These are phyloP conservation scores for Coremacera marginata DNA, from an alignment of 2,888 invertebrate genomes.

Conservation along the genomic window DNA sequence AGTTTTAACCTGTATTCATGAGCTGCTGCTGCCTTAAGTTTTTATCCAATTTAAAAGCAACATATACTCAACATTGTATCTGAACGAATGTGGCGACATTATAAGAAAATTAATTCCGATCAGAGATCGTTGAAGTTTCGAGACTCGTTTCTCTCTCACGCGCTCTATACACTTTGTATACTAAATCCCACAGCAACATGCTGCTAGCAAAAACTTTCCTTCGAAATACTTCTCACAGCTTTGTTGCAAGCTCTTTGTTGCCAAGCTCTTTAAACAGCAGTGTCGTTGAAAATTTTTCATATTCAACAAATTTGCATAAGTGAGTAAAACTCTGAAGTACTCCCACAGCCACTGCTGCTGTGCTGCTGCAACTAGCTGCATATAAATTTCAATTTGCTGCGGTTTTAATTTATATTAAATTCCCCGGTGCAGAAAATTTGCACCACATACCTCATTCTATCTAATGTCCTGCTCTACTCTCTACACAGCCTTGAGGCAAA, in stretches of 20 bases:
- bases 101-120: neutral
- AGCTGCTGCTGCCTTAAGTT: neutral
- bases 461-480: neutral
- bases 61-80: neutral
- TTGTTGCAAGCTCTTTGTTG: neutral
- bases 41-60: slow-evolving; percentile 8
- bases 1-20: neutral
- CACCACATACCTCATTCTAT: neutral
- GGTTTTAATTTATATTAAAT: slow-evolving; percentile 32
- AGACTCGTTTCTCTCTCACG: neutral
- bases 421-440: neutral
- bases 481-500: neutral
- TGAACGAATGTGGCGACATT: neutral
- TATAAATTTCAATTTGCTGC: slow-evolving; percentile 35
- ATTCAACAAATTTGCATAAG: neutral
- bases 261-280: neutral
- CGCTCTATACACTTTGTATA: neutral
- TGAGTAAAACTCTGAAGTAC: neutral
- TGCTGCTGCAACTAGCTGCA: slow-evolving; percentile 12
- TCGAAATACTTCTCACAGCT: neutral
- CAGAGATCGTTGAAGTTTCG: slow-evolving; percentile 3
- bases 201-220: neutral
- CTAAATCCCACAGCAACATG: neutral
- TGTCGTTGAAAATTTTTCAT: neutral
- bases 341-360: neutral